Evolutionary conservation across 2,797 vertebrate genomes (phyloP), one percentile per base, ranked within the genome.

Genomic region (Pteropus rufus): DNA sequence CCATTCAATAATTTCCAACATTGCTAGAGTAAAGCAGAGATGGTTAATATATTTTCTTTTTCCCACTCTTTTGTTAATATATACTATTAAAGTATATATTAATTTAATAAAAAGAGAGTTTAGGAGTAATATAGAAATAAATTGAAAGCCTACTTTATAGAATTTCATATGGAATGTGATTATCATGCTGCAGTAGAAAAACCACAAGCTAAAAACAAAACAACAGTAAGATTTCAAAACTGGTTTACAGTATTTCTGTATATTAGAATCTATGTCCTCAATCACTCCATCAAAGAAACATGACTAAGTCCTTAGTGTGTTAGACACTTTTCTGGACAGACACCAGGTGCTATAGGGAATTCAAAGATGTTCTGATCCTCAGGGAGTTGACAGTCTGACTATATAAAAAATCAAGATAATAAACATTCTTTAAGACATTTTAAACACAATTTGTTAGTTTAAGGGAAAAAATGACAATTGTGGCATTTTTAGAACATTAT

Each of bases 321-420:
- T 81, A 97, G 77, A 85, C 34, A 82, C 36, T 91, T 91, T 56
- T 34, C 60, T 70, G 96, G 80, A 60, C 89, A 95, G 86, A 89
- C 77, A 93, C n/a, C 15, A 80, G 60, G 34, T 84, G 58, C 87
- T 67, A 79, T 0, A 70, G 91, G 92, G 60, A 60, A 84, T 96
- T 92, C 76, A 90, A 92, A 96, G 52, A 91, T 84, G 31, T 92
- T 77, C 89, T 54, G 92, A 72, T 92, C 93, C 84, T 95, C 21
- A 72, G 80, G 92, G 94, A 97, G 80, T 72, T 96, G 75, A 85
- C 95, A 95, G 39, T 92, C 87, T 87, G 93, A 49, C 80, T 93
- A 84, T 83, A 92, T 95, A 95, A 95, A 87, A 96, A 94, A 67
- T 96, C 76, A 96, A 10, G 56, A 72, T 95, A 95, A 96, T 95